These are phyloP conservation scores for Heterochromis multidens DNA, from an alignment of 2,113 vertebrate genomes.

Conservation along the genomic window DNA sequence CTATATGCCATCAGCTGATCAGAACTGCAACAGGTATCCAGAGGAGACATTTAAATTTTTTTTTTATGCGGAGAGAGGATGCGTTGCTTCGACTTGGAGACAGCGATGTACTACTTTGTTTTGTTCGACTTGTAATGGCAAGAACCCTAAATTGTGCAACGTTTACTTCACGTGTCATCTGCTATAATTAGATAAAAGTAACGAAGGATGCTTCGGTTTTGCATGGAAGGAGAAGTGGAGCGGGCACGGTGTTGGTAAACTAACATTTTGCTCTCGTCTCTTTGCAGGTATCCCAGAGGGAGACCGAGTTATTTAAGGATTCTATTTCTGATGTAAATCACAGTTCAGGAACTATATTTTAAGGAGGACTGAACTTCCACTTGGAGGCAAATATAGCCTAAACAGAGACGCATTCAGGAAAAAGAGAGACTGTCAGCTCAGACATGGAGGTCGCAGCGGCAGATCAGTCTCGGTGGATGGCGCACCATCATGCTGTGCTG, in stretches of 20 bases:
- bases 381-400: conserved; percentile 21
- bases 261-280: conserved; percentile 39
- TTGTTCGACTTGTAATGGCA: background rate
- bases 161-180: background rate
- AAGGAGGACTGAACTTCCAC: conserved; percentile 34
- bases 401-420: background rate
- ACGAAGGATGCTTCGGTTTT: background rate
- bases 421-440: conserved; percentile 20
- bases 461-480: conserved; percentile 99
- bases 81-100: background rate
- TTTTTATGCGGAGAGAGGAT: background rate
- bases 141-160: background rate
- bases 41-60: background rate
- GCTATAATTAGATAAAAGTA: background rate
- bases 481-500: conserved; percentile 95
- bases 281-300: conserved; percentile 61
- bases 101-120: background rate
- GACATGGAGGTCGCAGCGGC: conserved; percentile 91
- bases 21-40: conserved; percentile 60
- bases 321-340: conserved; percentile 44
- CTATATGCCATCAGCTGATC: conserved; percentile 62
- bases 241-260: background rate
- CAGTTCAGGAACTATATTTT: conserved; percentile 30
- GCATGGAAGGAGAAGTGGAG: background rate
- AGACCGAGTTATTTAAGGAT: conserved; percentile 47